phyloP scores from a whole-genome alignment of 1,140 invertebrate genomes.

The Ceratoteleas bidentatus region DNA sequence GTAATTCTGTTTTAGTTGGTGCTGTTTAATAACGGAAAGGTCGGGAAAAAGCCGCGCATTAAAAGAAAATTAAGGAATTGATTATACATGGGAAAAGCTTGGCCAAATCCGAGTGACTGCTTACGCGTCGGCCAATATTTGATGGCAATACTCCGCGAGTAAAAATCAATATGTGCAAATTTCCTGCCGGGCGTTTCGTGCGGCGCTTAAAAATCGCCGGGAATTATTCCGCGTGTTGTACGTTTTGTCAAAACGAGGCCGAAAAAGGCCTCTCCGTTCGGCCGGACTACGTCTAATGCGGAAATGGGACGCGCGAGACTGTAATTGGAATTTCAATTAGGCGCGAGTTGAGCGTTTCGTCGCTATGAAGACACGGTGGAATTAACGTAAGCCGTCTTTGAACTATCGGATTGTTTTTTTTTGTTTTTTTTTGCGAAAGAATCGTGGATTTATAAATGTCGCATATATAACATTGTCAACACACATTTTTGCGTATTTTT shows the following conservation, averaged over 20 bases:
- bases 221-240: background rate
- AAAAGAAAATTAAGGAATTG: too few species aligned
- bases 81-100: too few species aligned
- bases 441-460: too few species aligned
- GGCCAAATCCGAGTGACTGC: too few species aligned
- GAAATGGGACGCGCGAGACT: background rate
- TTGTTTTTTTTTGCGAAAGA: background rate
- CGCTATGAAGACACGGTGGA: background rate
- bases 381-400: background rate
- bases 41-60: too few species aligned
- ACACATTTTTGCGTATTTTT: too few species aligned
- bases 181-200: background rate
- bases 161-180: conserved; percentile 6
- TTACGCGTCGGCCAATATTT: too few species aligned
- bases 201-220: background rate
- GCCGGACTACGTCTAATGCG: background rate
- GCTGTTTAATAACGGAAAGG: too few species aligned
- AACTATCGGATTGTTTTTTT: background rate
- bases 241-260: background rate
- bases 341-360: conserved; percentile 1
- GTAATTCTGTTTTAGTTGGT: background rate
- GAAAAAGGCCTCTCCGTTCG: background rate
- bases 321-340: conserved; percentile 32
- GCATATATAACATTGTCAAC: too few species aligned
- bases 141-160: background rate